Evolutionary conservation across 1,140 invertebrate species (phyloP).

Genomic region (Whitmania pigra): DNA sequence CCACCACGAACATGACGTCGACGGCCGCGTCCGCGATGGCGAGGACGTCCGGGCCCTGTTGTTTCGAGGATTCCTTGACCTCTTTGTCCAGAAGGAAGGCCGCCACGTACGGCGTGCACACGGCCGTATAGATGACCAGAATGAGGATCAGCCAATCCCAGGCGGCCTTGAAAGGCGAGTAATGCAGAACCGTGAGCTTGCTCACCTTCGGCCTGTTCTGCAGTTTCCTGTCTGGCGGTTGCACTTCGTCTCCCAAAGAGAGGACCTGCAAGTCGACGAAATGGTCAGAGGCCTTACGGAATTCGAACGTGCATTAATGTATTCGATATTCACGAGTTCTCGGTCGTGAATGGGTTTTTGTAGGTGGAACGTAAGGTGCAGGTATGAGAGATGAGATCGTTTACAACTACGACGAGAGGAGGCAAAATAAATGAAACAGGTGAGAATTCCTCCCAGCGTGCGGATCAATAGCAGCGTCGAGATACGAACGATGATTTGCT

Average conservation of each 20-base stretch:
- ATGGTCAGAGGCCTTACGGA: no score
- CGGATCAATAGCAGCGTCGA: no score
- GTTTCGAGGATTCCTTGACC: conserved; percentile 41
- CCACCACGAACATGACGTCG: conserved; percentile 96
- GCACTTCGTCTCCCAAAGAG: conserved; percentile 42
- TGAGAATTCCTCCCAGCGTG: no score
- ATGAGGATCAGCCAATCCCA: conserved; percentile 98
- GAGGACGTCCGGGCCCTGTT: conserved; percentile 43
- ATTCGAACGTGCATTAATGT: no score
- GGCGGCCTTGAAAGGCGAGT: conserved; percentile 94
- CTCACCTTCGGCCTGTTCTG: conserved; percentile 58
- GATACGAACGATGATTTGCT: no score
- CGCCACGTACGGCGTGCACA: conserved; percentile 95
- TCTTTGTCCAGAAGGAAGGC: conserved; percentile 66
- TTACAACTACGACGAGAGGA: no score
- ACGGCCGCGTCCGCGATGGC: conserved; percentile 55
- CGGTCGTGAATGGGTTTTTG: no score
- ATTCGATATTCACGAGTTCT: no score
- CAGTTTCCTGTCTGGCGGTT: conserved; percentile 88
- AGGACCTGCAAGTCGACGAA: conserved; percentile 31
- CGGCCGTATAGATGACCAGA: conserved; percentile 94
- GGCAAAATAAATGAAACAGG: no score
- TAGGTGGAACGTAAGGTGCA: no score
- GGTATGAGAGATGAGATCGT: no score
- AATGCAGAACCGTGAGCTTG: conserved; percentile 94